Conservation (phyloP, 2,113 vertebrate species). For the Tyto alba region DNA sequence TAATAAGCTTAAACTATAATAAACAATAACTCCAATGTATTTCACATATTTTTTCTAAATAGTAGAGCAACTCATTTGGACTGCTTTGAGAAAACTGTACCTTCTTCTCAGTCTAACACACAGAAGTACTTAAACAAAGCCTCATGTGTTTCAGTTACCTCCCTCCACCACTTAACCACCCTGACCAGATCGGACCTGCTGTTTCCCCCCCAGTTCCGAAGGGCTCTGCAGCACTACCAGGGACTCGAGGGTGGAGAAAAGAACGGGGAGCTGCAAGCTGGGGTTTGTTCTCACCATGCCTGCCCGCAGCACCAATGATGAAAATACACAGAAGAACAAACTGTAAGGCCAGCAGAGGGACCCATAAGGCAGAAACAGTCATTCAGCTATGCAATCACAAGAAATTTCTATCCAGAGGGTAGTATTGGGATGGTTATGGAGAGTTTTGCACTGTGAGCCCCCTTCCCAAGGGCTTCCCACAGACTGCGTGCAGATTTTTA, state of each 20-base stretch:
- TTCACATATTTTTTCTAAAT: neutral
- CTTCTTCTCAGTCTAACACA: neutral
- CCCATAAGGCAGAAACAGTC: neutral
- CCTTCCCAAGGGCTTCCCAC: neutral
- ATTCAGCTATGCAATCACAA: accelerated
- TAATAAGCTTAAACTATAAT: neutral
- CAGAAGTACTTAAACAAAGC: neutral
- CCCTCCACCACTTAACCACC: neutral
- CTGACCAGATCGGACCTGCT: neutral
- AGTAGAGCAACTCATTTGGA: neutral
- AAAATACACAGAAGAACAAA: neutral
- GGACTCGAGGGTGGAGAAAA: neutral
- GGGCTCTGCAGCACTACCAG: neutral
- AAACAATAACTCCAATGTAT: neutral
- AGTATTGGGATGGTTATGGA: neutral
- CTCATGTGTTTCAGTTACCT: neutral
- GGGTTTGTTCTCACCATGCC: neutral
- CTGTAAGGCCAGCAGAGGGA: slow-evolving; percentile 48
- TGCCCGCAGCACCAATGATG: neutral
- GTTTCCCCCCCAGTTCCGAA: neutral
- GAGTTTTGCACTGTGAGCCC: neutral
- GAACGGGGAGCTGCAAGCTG: neutral
- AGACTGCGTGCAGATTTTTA: neutral
- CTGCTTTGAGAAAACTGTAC: neutral
- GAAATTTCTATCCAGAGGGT: neutral